A percentile compares a stretch with the other conserved stretches of the same genome.
phyloP scores from a whole-genome alignment of 2,113 vertebrate genomes.

The Hippocampus comes region DNA sequence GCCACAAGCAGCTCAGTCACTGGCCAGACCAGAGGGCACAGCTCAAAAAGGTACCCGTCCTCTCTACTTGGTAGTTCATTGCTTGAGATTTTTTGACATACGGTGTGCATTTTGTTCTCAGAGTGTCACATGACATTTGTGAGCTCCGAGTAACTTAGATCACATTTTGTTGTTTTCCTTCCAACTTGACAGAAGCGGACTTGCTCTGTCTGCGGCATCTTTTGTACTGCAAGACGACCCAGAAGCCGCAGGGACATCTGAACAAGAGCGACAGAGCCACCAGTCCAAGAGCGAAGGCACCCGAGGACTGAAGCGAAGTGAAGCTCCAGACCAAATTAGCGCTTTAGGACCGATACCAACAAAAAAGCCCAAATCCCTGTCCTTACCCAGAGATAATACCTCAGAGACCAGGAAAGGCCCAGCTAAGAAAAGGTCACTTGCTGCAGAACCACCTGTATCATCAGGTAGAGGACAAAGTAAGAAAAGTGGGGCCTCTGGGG shows the following conservation, averaged over 20 bases:
- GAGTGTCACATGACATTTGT: not conserved
- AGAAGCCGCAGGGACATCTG: conserved; percentile 87
- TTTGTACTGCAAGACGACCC: conserved; percentile 86
- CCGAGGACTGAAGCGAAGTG: conserved; percentile 89
- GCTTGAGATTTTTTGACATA: conserved; percentile 40
- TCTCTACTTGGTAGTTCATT: conserved; percentile 51
- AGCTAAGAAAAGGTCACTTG: conserved; percentile 85
- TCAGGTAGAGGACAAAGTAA: conserved; percentile 87
- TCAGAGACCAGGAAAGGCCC: conserved; percentile 83
- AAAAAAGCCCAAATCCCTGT: conserved; percentile 91
- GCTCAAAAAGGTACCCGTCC: conserved; percentile 92
- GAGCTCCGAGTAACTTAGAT: conserved; percentile 1
- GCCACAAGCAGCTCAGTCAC: conserved; percentile 92
- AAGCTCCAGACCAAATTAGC: conserved; percentile 89
- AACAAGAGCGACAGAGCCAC: conserved; percentile 84
- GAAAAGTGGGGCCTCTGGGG: conserved; percentile 85
- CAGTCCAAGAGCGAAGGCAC: conserved; percentile 88
- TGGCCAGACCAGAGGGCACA: conserved; percentile 95
- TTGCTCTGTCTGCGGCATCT: conserved; percentile 83
- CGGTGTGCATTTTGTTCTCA: conserved; percentile 23
- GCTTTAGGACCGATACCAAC: conserved; percentile 88
- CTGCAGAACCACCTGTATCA: conserved; percentile 79
- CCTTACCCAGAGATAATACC: conserved; percentile 79
- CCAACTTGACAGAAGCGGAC: conserved; percentile 81
- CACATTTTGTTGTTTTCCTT: conserved; percentile 29